phyloP scores from a whole-genome alignment of 2,888 invertebrate species.

The Heteromyza rotundicornis region DNA sequence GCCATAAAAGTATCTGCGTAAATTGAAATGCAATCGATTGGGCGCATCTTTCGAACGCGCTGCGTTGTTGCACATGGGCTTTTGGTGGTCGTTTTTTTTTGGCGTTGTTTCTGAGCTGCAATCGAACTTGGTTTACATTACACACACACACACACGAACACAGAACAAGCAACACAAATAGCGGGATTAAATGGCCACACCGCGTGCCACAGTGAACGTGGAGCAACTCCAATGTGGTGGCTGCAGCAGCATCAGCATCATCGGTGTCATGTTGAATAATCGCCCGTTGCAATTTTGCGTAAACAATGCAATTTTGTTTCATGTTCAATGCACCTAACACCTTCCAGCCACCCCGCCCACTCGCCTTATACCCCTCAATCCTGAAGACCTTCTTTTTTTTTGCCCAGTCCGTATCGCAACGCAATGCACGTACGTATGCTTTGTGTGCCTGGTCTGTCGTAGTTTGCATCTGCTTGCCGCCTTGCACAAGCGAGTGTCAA shows the following conservation, averaged over 20 bases:
- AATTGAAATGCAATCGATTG: conserved; percentile 6
- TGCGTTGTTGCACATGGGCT: background rate
- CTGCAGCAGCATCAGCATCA: no score
- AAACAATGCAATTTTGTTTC: conserved; percentile 1
- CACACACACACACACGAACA: background rate
- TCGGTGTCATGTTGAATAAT: no score
- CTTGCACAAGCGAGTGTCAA: no score
- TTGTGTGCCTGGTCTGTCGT: no score
- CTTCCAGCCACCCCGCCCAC: background rate
- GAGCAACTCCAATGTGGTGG: no score
- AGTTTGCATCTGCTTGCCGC: no score
- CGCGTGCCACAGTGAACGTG: no score
- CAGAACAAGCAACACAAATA: background rate
- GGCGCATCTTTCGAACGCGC: background rate
- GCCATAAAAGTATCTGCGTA: background rate
- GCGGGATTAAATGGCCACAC: background rate
- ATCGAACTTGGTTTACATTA: background rate
- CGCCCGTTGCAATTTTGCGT: background rate
- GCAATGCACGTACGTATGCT: no score
- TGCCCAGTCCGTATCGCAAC: no score
- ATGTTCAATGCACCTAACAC: background rate
- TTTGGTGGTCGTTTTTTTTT: background rate
- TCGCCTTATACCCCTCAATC: no score
- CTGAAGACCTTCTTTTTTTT: no score
- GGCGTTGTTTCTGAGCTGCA: background rate